Evolutionary conservation across 2,113 vertebrate genomes (phyloP).

Genomic region (Mustela lutreola): DNA sequence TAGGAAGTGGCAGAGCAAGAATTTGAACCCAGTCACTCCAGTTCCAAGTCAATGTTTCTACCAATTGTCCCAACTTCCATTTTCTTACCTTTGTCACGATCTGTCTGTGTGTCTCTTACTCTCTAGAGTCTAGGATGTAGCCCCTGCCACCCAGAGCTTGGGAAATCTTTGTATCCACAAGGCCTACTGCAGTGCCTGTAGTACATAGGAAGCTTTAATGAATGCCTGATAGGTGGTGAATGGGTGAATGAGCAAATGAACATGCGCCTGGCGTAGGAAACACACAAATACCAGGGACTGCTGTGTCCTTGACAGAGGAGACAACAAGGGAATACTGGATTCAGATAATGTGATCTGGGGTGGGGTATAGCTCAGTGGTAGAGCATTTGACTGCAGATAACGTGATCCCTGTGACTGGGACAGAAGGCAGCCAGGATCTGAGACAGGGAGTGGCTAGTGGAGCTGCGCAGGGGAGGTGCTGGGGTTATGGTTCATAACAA

Average conservation of each 20-base stretch:
- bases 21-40: background rate
- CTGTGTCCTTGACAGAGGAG: background rate
- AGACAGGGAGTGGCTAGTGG: background rate
- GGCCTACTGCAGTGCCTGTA: background rate
- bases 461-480: background rate
- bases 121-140: background rate
- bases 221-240: background rate
- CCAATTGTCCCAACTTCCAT: background rate
- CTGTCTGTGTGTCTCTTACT: background rate
- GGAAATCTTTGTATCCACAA: background rate
- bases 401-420: background rate
- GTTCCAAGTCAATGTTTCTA: background rate
- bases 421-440: background rate
- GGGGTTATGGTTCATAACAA: slow-evolving; percentile 9
- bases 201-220: background rate
- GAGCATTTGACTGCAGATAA: background rate
- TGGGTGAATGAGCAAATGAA: background rate
- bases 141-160: background rate
- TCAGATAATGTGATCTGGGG: background rate
- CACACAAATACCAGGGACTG: background rate
- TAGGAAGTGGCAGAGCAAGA: background rate
- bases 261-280: background rate
- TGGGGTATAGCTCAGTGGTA: too few species aligned
- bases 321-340: background rate
- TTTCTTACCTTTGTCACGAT: background rate